Conservation (phyloP, 2,888 invertebrate genomes). For the Rhynchonema sp. region DNA sequence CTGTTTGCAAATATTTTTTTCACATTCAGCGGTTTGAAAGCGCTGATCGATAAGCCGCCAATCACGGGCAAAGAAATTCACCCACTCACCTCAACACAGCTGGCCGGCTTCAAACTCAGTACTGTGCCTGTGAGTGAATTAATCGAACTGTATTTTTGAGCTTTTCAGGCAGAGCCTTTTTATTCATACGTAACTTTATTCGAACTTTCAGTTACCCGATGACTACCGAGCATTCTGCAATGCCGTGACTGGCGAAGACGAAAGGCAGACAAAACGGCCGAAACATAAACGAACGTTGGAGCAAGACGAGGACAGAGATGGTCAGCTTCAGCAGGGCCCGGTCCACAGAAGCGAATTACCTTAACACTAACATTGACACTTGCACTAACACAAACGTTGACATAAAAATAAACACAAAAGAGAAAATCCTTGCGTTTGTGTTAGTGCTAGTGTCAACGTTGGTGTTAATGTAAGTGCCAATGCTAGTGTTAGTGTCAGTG, state of each 20-base stretch:
- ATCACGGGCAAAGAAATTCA: conserved; percentile 2
- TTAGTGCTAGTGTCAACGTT: too few species aligned
- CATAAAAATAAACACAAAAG: too few species aligned
- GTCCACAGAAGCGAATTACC: too few species aligned
- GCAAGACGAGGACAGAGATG: neutral
- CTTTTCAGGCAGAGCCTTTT: too few species aligned
- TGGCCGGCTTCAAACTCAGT: conserved; percentile 4
- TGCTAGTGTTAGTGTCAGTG: too few species aligned
- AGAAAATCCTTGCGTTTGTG: too few species aligned
- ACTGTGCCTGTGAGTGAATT: neutral
- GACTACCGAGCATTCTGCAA: neutral
- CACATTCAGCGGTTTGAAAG: neutral
- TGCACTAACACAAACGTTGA: too few species aligned
- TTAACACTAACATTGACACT: too few species aligned
- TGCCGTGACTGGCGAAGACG: neutral
- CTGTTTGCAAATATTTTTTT: neutral
- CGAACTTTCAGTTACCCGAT: neutral
- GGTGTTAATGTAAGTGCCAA: too few species aligned
- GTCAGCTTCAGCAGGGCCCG: neutral
- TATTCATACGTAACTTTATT: too few species aligned
- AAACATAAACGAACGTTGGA: neutral
- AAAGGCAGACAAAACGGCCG: neutral
- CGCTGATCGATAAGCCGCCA: conserved; percentile 3
- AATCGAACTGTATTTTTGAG: too few species aligned
- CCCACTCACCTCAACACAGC: neutral